Percentiles rank a stretch among this genome's conserved stretches.
Conservation (phyloP, 2,888 invertebrate genomes). For the Cantharis flavilabris region DNA sequence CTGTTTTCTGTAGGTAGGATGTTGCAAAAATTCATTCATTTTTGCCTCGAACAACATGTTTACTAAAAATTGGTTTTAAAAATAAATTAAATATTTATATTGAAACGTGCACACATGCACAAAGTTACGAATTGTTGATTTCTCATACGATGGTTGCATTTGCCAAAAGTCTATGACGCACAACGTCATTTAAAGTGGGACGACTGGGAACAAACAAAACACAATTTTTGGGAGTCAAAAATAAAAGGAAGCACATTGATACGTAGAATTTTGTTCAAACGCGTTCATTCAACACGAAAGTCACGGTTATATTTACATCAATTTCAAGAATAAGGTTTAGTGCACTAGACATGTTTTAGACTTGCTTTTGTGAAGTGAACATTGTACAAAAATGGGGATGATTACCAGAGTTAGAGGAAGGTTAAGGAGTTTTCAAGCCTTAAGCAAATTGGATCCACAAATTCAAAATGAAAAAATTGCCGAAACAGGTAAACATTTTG, state of each 20-base stretch:
- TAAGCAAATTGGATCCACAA: slow-evolving; percentile 65
- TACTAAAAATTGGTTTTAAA: neutral
- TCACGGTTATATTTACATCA: neutral
- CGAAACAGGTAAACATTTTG: slow-evolving; percentile 64
- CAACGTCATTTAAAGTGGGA: slow-evolving; percentile 28
- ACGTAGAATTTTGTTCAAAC: slow-evolving; percentile 10
- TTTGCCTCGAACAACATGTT: neutral
- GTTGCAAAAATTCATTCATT: neutral
- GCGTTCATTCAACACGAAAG: neutral
- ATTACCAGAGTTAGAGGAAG: slow-evolving; percentile 72
- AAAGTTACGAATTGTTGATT: slow-evolving; percentile 20
- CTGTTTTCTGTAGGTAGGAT: neutral
- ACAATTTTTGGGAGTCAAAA: slow-evolving; percentile 23
- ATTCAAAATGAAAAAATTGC: slow-evolving; percentile 71
- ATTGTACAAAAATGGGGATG: slow-evolving; percentile 65
- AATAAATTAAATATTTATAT: slow-evolving; percentile 3
- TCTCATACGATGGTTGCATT: slow-evolving; percentile 7
- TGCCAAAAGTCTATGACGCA: slow-evolving; percentile 40
- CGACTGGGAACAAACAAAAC: slow-evolving; percentile 28
- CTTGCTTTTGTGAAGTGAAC: neutral
- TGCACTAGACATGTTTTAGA: neutral
- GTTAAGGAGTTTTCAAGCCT: slow-evolving; percentile 60
- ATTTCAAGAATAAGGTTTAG: neutral
- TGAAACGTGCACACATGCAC: slow-evolving; percentile 24
- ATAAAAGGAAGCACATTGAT: slow-evolving; percentile 25